Evolutionary conservation across 2,113 vertebrate genomes (phyloP).

Genomic region (Trinectes maculatus): DNA sequence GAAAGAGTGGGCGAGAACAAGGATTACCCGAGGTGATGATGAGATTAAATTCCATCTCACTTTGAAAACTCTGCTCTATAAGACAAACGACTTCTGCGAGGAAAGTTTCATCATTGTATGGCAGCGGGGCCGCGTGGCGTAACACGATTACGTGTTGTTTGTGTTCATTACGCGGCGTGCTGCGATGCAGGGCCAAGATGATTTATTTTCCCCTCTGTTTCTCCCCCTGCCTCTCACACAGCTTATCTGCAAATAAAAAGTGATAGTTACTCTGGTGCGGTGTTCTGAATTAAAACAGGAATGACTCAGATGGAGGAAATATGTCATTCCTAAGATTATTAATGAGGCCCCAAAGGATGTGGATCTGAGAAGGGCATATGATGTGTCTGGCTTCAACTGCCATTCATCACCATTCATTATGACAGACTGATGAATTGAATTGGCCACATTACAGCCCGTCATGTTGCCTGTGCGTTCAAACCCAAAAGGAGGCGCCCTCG

Average conservation of each 20-base stretch:
- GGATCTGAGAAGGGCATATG: background rate
- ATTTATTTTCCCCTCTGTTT: conserved; percentile 45
- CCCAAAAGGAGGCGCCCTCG: background rate
- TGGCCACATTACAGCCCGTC: background rate
- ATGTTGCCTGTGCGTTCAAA: background rate
- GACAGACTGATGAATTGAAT: conserved; percentile 19
- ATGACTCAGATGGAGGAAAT: conserved; percentile 30
- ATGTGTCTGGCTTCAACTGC: conserved; percentile 6
- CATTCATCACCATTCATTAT: conserved; percentile 28
- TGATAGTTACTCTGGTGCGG: conserved; percentile 20
- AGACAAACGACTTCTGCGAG: conserved; percentile 58
- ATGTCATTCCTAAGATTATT: conserved; percentile 31
- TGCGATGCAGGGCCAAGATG: conserved; percentile 20
- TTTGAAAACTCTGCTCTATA: conserved; percentile 40
- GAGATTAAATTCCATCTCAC: conserved; percentile 55
- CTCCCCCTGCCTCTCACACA: conserved; percentile 8
- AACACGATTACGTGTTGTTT: conserved; percentile 56
- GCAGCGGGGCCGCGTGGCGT: conserved; percentile 5
- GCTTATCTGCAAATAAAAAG: conserved; percentile 34
- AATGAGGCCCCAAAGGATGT: conserved; percentile 43
- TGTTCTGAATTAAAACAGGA: conserved; percentile 39
- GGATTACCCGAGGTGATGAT: conserved; percentile 45
- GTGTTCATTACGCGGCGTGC: conserved; percentile 46
- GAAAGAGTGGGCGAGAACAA: conserved; percentile 14
- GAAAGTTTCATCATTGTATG: conserved; percentile 57